Base-by-base conservation (phyloP, 1,140 invertebrate species). In the Arion vulgaris region DNA sequence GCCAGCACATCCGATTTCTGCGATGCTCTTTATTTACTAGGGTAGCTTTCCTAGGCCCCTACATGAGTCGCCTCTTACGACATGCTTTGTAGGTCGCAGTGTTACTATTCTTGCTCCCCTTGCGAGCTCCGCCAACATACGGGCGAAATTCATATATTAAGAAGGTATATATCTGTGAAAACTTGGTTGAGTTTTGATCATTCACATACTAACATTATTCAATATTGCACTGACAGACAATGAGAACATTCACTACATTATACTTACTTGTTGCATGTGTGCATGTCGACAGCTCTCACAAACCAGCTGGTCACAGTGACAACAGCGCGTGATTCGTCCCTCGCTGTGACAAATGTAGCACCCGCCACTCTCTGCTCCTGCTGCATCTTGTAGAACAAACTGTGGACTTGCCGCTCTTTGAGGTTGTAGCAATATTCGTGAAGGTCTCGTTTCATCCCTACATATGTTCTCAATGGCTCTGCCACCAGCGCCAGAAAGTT, bases 231-330 rank as follows among this genome's bases (percentile, higher is more conserved):
- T n/a, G 41, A 45, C 5, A 45, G 41, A 45, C 41, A 45, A 45
- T 45, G 15, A 7, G 41, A 5, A 45, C 41, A 45, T 45, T 45
- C 41, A 45, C 41, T 15, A 7, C 32, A 57, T 57, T 11, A 34
- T 32, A 73, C 71, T 94, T 23, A 99, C 93, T 74, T 99, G 98
- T 90, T 99, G 97, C 95, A 98, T 96, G 92, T 99, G 98, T 28
- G 97, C 96, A 78, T 96, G 95, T 84, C 93, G 98, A 96, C 94
- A 98, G 95, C 93, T 97, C 94, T 90, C 95, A 94, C 94, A 98
- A 95, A 90, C 96, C 95, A 95, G 98, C 96, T 93, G 98, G 95
- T 93, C 98, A 92, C 98, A 99, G 93, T 99, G 98, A 28, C 95
- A 95, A 93, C 98, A 99, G 49, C 95, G 93, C 38, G 94, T 95